These are phyloP conservation scores for Odontocerum albicorne DNA, from an alignment of 2,888 invertebrate species.

Conservation along the genomic window DNA sequence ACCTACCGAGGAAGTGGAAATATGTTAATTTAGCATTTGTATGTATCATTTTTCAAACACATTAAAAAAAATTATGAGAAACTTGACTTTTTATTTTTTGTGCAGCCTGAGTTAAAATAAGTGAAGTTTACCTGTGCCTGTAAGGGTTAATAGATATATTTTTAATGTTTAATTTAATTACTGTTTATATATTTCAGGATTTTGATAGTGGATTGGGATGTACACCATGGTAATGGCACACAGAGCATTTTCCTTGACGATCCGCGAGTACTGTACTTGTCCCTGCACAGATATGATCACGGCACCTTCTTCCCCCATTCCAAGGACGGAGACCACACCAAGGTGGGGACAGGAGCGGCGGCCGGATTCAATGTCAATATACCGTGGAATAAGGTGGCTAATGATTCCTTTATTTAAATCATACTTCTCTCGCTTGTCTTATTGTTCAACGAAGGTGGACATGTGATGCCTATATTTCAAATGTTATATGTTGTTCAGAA, in stretches of 20 bases:
- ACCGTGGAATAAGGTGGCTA: constrained; percentile 77
- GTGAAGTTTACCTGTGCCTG: too few species aligned
- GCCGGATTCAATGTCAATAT: constrained; percentile 89
- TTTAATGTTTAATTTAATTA: background rate
- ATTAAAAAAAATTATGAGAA: too few species aligned
- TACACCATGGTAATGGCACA: constrained; percentile 95
- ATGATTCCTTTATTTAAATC: background rate
- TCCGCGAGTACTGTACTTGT: constrained; percentile 82
- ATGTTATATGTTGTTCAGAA: too few species aligned
- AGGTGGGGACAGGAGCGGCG: constrained; percentile 67
- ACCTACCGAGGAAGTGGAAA: too few species aligned
- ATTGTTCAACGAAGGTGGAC: too few species aligned
- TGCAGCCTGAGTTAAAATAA: too few species aligned
- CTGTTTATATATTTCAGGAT: constrained; percentile 50
- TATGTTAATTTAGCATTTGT: too few species aligned
- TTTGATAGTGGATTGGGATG: constrained; percentile 91
- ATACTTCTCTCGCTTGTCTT: too few species aligned
- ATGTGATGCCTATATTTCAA: too few species aligned
- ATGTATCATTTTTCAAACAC: too few species aligned
- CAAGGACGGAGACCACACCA: constrained; percentile 64
- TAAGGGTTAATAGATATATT: background rate
- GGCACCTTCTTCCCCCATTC: constrained; percentile 86
- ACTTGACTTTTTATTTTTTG: too few species aligned
- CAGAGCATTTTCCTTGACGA: constrained; percentile 78
- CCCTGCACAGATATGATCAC: constrained; percentile 89